Evolutionary conservation across 2,113 vertebrate species (phyloP), one percentile per base, ranked within the genome.

Genomic region (Gila orcuttii): DNA sequence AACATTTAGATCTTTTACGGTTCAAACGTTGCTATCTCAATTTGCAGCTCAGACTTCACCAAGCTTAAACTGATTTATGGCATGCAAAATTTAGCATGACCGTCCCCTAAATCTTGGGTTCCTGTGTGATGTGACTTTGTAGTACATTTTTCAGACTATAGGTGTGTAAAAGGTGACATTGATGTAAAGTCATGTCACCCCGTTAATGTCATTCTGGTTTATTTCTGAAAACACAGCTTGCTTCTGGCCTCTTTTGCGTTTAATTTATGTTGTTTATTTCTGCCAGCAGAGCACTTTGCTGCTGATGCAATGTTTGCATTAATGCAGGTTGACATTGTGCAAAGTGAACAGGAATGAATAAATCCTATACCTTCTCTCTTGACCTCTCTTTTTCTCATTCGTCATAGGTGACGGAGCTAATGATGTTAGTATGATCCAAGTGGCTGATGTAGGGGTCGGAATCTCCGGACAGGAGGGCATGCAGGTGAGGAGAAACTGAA

Each of bases 391-490:
- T 62, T 25, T 28, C 42, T 42, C 1, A 25, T 91, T 89, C 68
- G 93, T 92, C 89, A 84, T 88, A 99, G 98, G 98, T 90, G 98
- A 99, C 2, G 98, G 98, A 83, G 98, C 97, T 89, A 99, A 99
- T 82, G 98, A 99, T 55, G 98, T 99, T 93, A 99, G 98, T 93
- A 99, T 99, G 98, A 99, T 99, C 92, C 98, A 99, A 92, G 97
- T 98, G 23, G 98, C 98, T 7, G 98, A 99, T 64, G 97, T 99
- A 69, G 98, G 98, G 0, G 98, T 99, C 87, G 98, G 98, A 31
- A 99, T 99, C 90, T 99, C 97, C 0, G 98, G 98, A 90, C 98
- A 99, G 92, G 98, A 99, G 89, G 98, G 98, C 91, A 98, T 99
- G 97, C 98, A 99, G 97, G 98, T 99, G 94, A 95, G 87, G 31